Evolutionary conservation across 1,140 invertebrate species (phyloP).

Genomic region (Ctenoplectra terminalis): DNA sequence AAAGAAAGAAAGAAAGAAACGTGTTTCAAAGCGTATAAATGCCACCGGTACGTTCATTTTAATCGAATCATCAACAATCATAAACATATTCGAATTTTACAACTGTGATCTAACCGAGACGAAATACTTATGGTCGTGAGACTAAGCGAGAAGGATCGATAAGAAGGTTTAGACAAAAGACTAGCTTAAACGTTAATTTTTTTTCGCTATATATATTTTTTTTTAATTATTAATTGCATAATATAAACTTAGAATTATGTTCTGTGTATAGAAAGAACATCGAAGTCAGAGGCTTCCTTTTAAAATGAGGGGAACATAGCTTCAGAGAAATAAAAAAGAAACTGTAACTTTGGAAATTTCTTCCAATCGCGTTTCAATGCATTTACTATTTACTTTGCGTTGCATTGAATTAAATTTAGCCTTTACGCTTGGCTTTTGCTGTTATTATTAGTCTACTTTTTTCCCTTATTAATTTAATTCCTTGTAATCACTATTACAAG

Average conservation of each 20-base stretch:
- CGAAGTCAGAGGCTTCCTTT: not conserved
- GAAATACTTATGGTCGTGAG: not conserved
- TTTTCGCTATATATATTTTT: not conserved
- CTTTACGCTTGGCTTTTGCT: not conserved
- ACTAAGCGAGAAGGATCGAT: not conserved
- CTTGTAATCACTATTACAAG: slow-evolving; percentile 10
- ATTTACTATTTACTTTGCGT: slow-evolving; percentile 11
- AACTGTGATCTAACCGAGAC: slow-evolving; percentile 5
- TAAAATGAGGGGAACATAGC: too few species aligned
- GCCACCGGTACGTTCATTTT: not conserved
- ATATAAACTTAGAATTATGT: not conserved
- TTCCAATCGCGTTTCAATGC: not conserved
- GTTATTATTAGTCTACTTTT: not conserved
- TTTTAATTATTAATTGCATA: not conserved
- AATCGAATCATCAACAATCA: slow-evolving; percentile 2
- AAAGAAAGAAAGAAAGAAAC: too few species aligned
- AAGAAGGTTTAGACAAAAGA: not conserved
- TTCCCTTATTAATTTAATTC: not conserved
- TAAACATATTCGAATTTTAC: not conserved
- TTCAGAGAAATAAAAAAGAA: not conserved
- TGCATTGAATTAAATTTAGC: not conserved
- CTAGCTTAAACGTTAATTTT: not conserved
- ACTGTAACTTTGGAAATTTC: not conserved
- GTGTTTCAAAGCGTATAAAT: not conserved
- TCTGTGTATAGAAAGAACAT: not conserved